Evolutionary conservation across 1,140 invertebrate species (phyloP).

Genomic region (Zaprionus africanus): DNA sequence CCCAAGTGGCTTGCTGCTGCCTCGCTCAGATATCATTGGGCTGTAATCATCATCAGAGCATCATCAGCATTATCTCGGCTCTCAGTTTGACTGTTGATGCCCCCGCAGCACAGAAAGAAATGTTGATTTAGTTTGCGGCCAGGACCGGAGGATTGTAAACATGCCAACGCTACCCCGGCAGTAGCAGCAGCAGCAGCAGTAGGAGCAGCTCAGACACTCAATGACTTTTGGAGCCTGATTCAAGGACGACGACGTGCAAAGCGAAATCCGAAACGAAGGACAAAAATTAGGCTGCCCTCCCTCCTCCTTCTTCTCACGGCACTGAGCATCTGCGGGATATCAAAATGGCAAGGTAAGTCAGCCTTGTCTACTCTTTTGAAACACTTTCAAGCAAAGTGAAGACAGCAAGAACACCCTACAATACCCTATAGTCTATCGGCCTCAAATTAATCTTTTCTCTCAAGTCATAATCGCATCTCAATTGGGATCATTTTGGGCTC

Average conservation of each 20-base stretch:
- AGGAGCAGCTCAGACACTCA: conserved; percentile 26
- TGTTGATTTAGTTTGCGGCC: conserved; percentile 62
- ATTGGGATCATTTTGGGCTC: background rate
- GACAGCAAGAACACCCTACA: background rate
- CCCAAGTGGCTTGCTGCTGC: conserved; percentile 13
- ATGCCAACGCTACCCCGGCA: conserved; percentile 23
- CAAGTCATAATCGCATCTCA: background rate
- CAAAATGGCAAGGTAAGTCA: conserved; percentile 69
- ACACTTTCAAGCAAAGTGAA: background rate
- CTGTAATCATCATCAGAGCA: conserved; percentile 59
- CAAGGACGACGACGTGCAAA: conserved; percentile 37
- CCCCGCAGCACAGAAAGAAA: conserved; percentile 8
- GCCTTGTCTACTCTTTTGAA: conserved; percentile 1
- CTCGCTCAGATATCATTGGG: conserved; percentile 27
- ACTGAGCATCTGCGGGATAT: conserved; percentile 31
- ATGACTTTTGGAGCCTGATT: conserved; percentile 45
- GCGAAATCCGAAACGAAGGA: conserved; percentile 41
- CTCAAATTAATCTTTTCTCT: background rate
- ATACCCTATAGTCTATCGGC: background rate
- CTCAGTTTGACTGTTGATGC: background rate
- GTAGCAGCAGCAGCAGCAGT: conserved; percentile 1
- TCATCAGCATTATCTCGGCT: conserved; percentile 45
- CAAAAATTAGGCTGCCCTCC: conserved; percentile 30
- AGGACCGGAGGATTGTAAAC: conserved; percentile 49
- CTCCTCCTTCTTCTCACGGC: background rate